Evolutionary conservation across 2,113 vertebrate species (phyloP), one percentile per base, ranked within the genome.

Genomic region (Indicator indicator): DNA sequence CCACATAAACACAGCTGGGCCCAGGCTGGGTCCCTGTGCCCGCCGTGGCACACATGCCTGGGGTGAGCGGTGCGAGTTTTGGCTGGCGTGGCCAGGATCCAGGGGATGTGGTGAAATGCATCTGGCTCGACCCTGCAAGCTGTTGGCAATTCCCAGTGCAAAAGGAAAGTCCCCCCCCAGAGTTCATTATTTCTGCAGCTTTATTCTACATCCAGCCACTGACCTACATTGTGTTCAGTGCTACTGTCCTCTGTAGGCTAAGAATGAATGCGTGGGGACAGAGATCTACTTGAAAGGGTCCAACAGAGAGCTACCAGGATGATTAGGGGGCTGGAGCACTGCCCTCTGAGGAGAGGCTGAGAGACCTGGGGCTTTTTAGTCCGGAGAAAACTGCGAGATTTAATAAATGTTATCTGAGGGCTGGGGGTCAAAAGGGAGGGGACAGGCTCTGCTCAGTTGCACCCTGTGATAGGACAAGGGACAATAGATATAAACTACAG

Each of bases 1-100:
- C 76, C 9, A 4, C 55, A 30, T 18, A 81, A 83, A 68, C 92
- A 65, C 96, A 95, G 94, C 96, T 95, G 96, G 75, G 21, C 56
- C n/a, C 0, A 0, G 27, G 3, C 82, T 48, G 79, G 83, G 38
- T 19, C 79, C 9, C 72, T 2, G 48, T 0, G 56, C 80, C 42
- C 38, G 91, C 91, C 0, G 5, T 62, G 14, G 78, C 50, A 5
- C 58, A 6, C 62, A 12, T 3, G 26, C 2, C 2, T 55, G 9
- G 24, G 8, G 30, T 0, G 40, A 65, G 79, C 92, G 2, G 4
- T 30, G 91, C 4, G 2, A 2, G 32, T 48, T 4, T 42, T 4
- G 36, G 32, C 73, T n/a, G 84, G 27, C 1, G 1, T 55, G 85
- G 93, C 90, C 88, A 11, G 75, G 2, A 32, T 70, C 90, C 72